Evolutionary conservation across 2,888 invertebrate genomes (phyloP).

Genomic region (Drosophila testacea): DNA sequence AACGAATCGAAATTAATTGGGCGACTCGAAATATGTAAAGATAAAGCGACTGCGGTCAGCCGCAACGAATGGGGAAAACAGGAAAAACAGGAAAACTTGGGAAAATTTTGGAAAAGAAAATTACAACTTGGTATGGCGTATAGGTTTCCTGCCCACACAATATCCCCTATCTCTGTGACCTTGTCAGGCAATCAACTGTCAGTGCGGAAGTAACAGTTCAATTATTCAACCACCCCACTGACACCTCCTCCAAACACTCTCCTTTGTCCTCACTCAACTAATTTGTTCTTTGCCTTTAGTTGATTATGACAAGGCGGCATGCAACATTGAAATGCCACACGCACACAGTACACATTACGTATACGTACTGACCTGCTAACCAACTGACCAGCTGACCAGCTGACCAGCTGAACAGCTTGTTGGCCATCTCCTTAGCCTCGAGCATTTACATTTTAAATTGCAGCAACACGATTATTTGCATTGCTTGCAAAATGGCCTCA

Average conservation of each 20-base stretch:
- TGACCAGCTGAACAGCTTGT: conserved; percentile 7
- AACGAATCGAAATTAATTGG: conserved; percentile 80
- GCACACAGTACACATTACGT: conserved; percentile 23
- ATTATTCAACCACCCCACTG: conserved; percentile 68
- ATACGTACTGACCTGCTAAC: conserved; percentile 6
- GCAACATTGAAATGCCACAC: conserved; percentile 40
- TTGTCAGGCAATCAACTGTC: conserved; percentile 72
- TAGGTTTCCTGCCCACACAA: not conserved
- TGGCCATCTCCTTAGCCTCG: conserved; percentile 68
- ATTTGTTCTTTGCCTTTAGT: conserved; percentile 24
- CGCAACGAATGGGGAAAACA: conserved; percentile 16
- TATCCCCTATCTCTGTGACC: conserved; percentile 34
- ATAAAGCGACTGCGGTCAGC: conserved; percentile 69
- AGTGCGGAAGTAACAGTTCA: conserved; percentile 73
- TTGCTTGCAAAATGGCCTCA: conserved; percentile 58
- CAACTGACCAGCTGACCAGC: not conserved
- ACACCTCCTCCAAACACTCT: not conserved
- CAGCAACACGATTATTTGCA: conserved; percentile 71
- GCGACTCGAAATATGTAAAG: conserved; percentile 72
- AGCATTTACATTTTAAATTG: conserved; percentile 81
- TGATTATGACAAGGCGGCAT: conserved; percentile 60
- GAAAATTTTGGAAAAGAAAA: conserved; percentile 1
- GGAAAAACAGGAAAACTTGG: not conserved
- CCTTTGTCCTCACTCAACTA: conserved; percentile 1
- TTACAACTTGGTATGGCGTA: conserved; percentile 1